Evolutionary conservation across 2,888 invertebrate genomes (phyloP), one percentile per base, ranked within the genome.

Genomic region (Micropterix aruncella): DNA sequence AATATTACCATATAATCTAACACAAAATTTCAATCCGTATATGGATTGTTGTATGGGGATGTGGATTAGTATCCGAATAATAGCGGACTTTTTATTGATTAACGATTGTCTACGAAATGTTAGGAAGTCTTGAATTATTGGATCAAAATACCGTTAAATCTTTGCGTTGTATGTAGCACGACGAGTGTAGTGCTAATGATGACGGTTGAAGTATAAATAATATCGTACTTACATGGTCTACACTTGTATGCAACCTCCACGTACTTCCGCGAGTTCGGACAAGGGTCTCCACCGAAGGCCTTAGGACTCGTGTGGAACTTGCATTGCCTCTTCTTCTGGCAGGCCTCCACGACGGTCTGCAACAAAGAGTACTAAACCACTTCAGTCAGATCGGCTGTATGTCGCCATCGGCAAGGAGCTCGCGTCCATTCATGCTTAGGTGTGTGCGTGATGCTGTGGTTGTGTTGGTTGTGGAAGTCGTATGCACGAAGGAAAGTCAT

Each of bases 241-340:
- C 96, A 96, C 70, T 94, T 94, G 73, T 92, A 96, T 55, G 90
- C 90, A 51, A 95, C 90, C 71, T 94, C 92, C 52, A 94, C 87
- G 72, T 91, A 94, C 66, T 95, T 93, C 51, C 86, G 75, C 47
- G 88, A 82, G 16, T 85, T 84, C 9, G 93, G 93, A 61, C 95
- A 96, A 1, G 94, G 93, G 70, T 96, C 94, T 39, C 82, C 82
- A 17, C 87, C 87, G 58, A 91, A 88, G 41, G 87, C 85, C 60
- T 83, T 80, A n/a, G 91, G 83, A 56, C 83, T 84, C 44, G 92
- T 90, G 60, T 85, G 81, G 62, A 96, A 85, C 61, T 86, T 86
- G 72, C 96, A 96, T 60, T 85, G 84, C 39, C 87, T 71, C 65
- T 90, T 88, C 74, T 93, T 92, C 68, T 94, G 90, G 66, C 96